Base-by-base conservation (phyloP, 1,140 invertebrate genomes). In the Potamilus streckersoni region DNA sequence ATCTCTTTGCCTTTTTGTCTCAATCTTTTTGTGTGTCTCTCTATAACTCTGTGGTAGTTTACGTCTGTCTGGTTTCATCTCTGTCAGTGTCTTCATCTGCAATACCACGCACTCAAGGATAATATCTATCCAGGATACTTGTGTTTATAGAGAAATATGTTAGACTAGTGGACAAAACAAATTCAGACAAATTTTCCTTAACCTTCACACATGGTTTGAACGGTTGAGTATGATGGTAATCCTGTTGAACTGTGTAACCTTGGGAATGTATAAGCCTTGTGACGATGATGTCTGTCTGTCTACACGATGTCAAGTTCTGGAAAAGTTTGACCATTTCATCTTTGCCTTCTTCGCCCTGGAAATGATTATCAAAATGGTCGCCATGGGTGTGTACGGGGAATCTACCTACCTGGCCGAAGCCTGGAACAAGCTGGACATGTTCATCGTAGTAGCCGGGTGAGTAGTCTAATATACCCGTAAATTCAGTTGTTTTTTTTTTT, bases 231-330 rank as follows among this genome's bases (percentile, higher is more conserved):
- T 99, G 95, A 92, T 97, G 91, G 97, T 99, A 27, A 99, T 99
- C 84, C 91, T 99, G 70, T 92, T 99, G 80, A 99, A 99, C 92
- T 99, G 98, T 91, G 93, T 99, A 67, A 99, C 98, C 0, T 92
- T 99, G 79, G 98, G 98, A 62, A 99, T 99, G 98, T 99, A 99
- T 91, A 96, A 98, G 90, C 98, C 98, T 15, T 99, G 98, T 89
- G 86, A 87, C 23, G 97, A 99, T 87, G 93, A 95, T 79, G 82
- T 88, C 31, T 99, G 98, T 88, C 91, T 93, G 68, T 96, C 95
- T 71, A 95, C 95, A 88, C 93, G 97, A 85, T 99, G 98, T 91
- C 94, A 95, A 90, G 95, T 98, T 89, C 92, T 98, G 85, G 95
- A 97, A 93, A 96, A 96, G 84, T 97, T 98, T 89, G 98, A 99